A percentile compares a stretch with the other conserved stretches of the same genome.
These are phyloP conservation scores for Chondrosia reniformis DNA, from an alignment of 37 sponge, comb jelly and placozoan species.

Conservation along the genomic window DNA sequence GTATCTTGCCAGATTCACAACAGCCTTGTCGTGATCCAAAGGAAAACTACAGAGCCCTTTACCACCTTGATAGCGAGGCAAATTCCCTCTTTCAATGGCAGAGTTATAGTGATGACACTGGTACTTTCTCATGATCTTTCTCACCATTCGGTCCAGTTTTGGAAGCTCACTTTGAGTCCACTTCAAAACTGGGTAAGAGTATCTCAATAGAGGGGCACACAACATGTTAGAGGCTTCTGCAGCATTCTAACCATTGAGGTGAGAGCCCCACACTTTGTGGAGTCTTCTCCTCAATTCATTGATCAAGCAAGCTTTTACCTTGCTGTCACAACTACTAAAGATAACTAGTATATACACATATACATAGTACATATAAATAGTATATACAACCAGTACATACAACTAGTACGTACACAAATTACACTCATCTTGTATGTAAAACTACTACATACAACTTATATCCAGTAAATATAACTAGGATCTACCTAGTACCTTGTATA, in stretches of 20 bases:
- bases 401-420: too few species aligned
- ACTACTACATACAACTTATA: too few species aligned
- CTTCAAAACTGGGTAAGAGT: neutral
- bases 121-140: neutral
- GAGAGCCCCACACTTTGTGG: too few species aligned
- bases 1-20: neutral
- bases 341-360: constrained; percentile 18
- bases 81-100: neutral
- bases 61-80: too few species aligned
- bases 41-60: too few species aligned
- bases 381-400: too few species aligned
- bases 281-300: too few species aligned
- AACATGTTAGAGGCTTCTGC: constrained; percentile 1
- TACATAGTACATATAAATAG: too few species aligned
- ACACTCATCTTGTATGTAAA: too few species aligned
- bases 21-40: neutral
- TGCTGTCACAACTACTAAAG: neutral
- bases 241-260: neutral
- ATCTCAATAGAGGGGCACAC: neutral
- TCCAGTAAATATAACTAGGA: too few species aligned
- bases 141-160: neutral
- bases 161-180: neutral
- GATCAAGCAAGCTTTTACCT: neutral
- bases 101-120: neutral
- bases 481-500: neutral